phyloP scores from a whole-genome alignment of 2,113 vertebrate genomes.

The Esox niger region DNA sequence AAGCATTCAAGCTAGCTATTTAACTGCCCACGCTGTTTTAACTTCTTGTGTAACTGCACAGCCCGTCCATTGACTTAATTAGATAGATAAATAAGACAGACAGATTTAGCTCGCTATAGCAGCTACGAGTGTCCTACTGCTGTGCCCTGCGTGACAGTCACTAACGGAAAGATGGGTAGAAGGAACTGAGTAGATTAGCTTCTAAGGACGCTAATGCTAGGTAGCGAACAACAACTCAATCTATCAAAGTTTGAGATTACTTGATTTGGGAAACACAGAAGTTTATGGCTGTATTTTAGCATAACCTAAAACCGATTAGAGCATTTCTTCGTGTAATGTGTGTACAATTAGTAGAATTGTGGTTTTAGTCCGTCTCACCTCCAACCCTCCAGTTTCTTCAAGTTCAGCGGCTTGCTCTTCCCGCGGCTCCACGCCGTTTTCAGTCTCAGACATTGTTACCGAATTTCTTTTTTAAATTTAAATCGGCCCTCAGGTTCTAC shows the following conservation, averaged over 20 bases:
- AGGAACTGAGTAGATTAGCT: not conserved
- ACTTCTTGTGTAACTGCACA: no score
- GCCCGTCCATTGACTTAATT: no score
- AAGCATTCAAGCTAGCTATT: no score
- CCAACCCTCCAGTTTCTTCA: slow-evolving; percentile 66
- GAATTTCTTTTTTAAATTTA: slow-evolving; percentile 10
- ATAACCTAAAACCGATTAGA: not conserved
- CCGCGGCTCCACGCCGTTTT: slow-evolving; percentile 65
- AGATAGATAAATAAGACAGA: no score
- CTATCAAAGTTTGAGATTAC: slow-evolving; percentile 5
- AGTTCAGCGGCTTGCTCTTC: slow-evolving; percentile 65
- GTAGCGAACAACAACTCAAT: slow-evolving; percentile 3
- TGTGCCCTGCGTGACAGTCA: not conserved
- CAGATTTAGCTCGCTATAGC: no score
- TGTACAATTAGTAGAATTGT: not conserved
- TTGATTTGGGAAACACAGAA: no score
- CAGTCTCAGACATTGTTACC: slow-evolving; percentile 65
- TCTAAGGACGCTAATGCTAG: not conserved
- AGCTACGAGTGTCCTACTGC: not conserved
- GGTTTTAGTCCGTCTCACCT: slow-evolving; percentile 57
- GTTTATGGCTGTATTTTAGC: not conserved
- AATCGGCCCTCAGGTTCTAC: not conserved
- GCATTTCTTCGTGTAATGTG: not conserved
- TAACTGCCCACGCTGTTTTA: no score
- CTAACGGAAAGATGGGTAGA: not conserved